Evolutionary conservation across 2,888 invertebrate genomes (phyloP).

Genomic region (Slavum lentiscoides): DNA sequence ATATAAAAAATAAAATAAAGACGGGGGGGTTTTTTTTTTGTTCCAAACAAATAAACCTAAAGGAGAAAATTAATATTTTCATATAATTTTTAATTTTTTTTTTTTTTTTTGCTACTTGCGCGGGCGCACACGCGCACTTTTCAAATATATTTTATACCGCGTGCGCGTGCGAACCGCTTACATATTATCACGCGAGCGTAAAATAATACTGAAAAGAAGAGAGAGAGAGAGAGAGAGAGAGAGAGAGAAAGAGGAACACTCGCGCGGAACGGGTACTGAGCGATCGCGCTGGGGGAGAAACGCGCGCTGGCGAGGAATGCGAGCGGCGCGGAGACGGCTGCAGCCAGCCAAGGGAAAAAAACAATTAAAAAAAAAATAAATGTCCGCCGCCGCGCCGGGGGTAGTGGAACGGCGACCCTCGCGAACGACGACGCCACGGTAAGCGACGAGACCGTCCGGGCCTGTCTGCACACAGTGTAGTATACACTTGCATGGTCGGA

Average conservation of each 20-base stretch:
- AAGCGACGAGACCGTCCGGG: neutral
- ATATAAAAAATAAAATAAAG: no score
- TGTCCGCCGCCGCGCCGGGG: constrained; percentile 9
- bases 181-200: neutral
- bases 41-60: no score
- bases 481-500: no score
- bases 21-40: no score
- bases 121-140: no score
- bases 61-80: no score
- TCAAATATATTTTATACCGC: neutral
- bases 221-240: no score
- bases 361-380: constrained; percentile 44
- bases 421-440: constrained; percentile 12
- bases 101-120: no score
- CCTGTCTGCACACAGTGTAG: no score
- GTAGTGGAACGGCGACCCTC: constrained; percentile 26
- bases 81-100: no score
- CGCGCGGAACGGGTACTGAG: neutral
- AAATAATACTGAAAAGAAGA: no score
- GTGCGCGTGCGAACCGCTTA: neutral
- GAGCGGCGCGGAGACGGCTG: neutral
- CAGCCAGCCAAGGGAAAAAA: constrained; percentile 34
- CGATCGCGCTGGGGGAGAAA: neutral
- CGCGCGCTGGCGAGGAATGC: constrained; percentile 4
- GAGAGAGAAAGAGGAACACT: constrained; percentile 13